Conservation (phyloP, 2,113 vertebrate species). For the Antechinus stuartii region DNA sequence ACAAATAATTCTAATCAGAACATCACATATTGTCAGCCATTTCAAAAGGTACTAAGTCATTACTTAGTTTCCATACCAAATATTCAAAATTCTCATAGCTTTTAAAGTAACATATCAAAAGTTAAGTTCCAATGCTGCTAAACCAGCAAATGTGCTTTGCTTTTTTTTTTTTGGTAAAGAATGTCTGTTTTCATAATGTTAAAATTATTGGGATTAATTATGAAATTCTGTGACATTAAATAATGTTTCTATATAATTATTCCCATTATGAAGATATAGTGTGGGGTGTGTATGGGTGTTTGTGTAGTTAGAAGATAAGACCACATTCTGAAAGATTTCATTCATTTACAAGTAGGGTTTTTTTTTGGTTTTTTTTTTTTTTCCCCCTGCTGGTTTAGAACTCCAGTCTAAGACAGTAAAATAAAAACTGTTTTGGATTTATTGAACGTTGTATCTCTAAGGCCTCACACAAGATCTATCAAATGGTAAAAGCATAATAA, state of each 20-base stretch:
- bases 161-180: neutral
- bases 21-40: neutral
- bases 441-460: neutral
- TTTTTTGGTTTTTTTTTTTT: neutral
- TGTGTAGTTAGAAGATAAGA: neutral
- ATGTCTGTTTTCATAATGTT: neutral
- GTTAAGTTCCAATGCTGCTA: slow-evolving; percentile 1
- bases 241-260: slow-evolving; percentile 46
- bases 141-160: neutral
- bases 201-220: slow-evolving; percentile 26
- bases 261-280: neutral
- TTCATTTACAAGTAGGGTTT: neutral
- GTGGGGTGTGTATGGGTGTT: neutral
- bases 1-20: neutral
- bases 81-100: slow-evolving; percentile 32
- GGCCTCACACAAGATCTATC: neutral
- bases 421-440: neutral
- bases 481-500: slow-evolving; percentile 4
- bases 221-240: neutral
- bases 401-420: neutral
- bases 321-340: neutral
- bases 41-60: neutral
- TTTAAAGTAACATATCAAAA: slow-evolving; percentile 26
- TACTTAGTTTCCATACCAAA: slow-evolving; percentile 26
- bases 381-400: neutral